Conservation (phyloP, 53 echinoderm and acorn worm genomes). For the Astropecten irregularis region DNA sequence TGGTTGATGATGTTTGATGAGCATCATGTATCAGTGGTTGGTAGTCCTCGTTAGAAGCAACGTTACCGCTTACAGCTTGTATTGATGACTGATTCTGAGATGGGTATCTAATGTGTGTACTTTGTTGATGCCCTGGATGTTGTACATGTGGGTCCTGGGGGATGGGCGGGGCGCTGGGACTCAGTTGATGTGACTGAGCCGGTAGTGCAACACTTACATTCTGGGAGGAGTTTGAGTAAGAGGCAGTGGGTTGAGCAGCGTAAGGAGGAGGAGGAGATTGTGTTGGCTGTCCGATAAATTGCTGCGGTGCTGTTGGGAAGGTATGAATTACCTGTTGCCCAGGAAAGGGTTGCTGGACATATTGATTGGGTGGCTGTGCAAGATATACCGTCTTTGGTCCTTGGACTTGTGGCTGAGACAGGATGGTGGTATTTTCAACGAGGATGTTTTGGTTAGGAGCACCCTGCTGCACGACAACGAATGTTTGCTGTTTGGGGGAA, state of each 20-base stretch:
- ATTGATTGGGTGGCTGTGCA: not conserved
- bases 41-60: not conserved
- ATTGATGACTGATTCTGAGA: not conserved
- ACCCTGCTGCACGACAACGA: not conserved
- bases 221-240: no score
- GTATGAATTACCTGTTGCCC: not conserved
- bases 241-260: not conserved
- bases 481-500: not conserved
- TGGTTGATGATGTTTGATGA: not conserved
- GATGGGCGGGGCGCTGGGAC: not conserved
- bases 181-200: not conserved
- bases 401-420: not conserved
- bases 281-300: not conserved
- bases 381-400: not conserved
- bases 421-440: not conserved
- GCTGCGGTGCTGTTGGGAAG: not conserved
- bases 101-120: no score
- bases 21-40: not conserved
- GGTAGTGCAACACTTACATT: no score
- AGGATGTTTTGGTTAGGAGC: not conserved
- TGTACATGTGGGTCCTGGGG: not conserved
- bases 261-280: not conserved
- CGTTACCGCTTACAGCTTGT: not conserved
- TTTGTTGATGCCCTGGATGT: no score
- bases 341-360: not conserved